A percentile compares a stretch with the other conserved stretches of the same genome.
These are phyloP conservation scores for Chesias legatella DNA, from an alignment of 2,888 invertebrate species.

Conservation along the genomic window DNA sequence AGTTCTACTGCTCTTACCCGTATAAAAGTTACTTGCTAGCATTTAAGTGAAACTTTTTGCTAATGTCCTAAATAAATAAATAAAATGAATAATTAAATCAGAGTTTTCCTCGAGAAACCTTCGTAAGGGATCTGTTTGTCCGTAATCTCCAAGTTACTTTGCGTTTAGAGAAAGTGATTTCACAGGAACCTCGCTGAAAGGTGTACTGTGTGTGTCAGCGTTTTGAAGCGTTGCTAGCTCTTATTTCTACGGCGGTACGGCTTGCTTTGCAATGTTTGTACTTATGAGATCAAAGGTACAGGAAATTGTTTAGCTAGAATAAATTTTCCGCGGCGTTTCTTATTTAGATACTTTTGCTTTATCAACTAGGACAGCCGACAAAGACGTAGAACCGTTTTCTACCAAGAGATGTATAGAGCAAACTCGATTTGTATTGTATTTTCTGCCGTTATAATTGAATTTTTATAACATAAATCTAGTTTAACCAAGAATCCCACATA, in stretches of 20 bases:
- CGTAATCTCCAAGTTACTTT: constrained; percentile 37
- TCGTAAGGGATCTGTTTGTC: constrained; percentile 18
- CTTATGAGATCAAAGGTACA: constrained; percentile 4
- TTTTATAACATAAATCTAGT: no score
- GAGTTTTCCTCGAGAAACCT: constrained; percentile 1
- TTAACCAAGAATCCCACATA: no score
- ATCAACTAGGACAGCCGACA: not conserved
- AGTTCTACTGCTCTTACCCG: no score
- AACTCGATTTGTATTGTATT: no score
- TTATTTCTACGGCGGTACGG: not conserved
- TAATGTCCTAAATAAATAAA: no score
- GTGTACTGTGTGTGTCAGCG: constrained; percentile 26
- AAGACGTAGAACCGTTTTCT: no score
- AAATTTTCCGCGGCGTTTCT: constrained; percentile 1
- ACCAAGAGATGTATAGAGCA: no score
- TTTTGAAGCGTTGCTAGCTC: not conserved
- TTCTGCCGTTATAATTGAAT: no score
- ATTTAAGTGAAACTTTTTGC: no score
- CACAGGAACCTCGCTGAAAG: constrained; percentile 28
- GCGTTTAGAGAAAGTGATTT: constrained; percentile 32
- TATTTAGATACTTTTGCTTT: not conserved
- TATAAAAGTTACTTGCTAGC: no score
- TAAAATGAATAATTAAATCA: not conserved
- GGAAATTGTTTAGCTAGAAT: constrained; percentile 3
- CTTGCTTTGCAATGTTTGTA: not conserved